Conservation (phyloP, 2,888 invertebrate species). For the Andrena fulva region DNA sequence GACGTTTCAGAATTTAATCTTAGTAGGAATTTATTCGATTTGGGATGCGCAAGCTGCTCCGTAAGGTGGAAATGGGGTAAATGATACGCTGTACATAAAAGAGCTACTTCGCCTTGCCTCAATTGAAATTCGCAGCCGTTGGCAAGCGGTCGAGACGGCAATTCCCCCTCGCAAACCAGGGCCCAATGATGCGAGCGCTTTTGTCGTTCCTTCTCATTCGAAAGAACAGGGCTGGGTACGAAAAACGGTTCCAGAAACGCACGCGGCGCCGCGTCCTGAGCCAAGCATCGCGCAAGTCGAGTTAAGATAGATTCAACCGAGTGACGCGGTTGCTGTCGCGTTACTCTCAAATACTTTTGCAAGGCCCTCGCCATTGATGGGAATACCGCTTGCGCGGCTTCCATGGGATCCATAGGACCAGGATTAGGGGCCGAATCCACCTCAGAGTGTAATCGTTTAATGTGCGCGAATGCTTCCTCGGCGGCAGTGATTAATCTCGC, state of each 20-base stretch:
- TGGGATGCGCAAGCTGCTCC: constrained; percentile 98
- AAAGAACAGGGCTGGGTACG: constrained; percentile 92
- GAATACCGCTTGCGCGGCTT: constrained; percentile 99
- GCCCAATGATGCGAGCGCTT: constrained; percentile 97
- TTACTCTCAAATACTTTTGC: constrained; percentile 98
- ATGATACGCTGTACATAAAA: constrained; percentile 93
- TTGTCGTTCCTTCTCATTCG: constrained; percentile 92
- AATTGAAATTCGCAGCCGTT: constrained; percentile 96
- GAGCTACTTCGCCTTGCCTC: constrained; percentile 95
- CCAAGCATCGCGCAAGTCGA: constrained; percentile 96
- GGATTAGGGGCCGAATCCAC: constrained; percentile 89
- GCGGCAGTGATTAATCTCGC: constrained; percentile 96
- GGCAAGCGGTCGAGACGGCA: constrained; percentile 93
- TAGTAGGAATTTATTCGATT: constrained; percentile 97
- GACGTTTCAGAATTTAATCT: constrained; percentile 98
- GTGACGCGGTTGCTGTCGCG: constrained; percentile 97
- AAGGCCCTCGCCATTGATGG: constrained; percentile 98
- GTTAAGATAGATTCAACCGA: constrained; percentile 96
- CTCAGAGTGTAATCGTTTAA: constrained; percentile 92
- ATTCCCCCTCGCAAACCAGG: constrained; percentile 94
- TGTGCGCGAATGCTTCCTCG: constrained; percentile 99
- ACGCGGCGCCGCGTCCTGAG: constrained; percentile 96
- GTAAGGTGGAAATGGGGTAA: constrained; percentile 97
- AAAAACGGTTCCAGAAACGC: constrained; percentile 98
- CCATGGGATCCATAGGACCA: constrained; percentile 94